Base-by-base conservation (phyloP, 1,140 invertebrate genomes). In the Stegodyphus mimosarum region DNA sequence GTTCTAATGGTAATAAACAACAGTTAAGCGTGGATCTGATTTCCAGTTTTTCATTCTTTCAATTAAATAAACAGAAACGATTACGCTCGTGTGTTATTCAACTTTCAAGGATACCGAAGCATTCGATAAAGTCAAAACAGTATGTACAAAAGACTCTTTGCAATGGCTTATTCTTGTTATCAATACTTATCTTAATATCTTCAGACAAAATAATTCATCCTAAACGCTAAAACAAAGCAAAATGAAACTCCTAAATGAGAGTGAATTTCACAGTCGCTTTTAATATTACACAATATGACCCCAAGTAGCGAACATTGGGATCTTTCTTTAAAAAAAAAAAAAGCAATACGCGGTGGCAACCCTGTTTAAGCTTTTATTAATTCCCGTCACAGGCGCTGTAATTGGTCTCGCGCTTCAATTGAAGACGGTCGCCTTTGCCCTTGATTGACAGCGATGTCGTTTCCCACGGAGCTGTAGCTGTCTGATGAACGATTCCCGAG, bases 361-460 rank as follows among this genome's bases (percentile, higher is more conserved):
- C 77, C 77, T 79, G 75, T 77, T 33, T 33, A 50, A 69, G 70
- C 78, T 72, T 81, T 81, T 81, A 81, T 81, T 71, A 81, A 81
- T 81, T 81, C 78, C 67, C 70, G 78, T 81, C 78, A 81, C 78
- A 72, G 78, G 52, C 15, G 52, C 78, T 63, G 78, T 81, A 81
- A 81, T 81, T 81, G 78, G 78, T 55, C 78, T 72, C 69, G 78
- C 78, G 78, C 78, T 80, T 80, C 78, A 80, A 80, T 80, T 80
- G 78, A 81, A 81, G 78, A 81, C 15, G 78, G 67, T 81, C 78
- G 78, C 78, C 53, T 81, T 72, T 81, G 78, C 78, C 78, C 78
- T 80, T 72, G 78, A 81, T 81, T 81, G 78, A 80, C 78, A 80
- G 78, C 67, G 51, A 50, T 80, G 67, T 80, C 78, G 78, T 81